Evolutionary conservation across 2,113 vertebrate species (phyloP).

Genomic region (Oncorhynchus tshawytscha): DNA sequence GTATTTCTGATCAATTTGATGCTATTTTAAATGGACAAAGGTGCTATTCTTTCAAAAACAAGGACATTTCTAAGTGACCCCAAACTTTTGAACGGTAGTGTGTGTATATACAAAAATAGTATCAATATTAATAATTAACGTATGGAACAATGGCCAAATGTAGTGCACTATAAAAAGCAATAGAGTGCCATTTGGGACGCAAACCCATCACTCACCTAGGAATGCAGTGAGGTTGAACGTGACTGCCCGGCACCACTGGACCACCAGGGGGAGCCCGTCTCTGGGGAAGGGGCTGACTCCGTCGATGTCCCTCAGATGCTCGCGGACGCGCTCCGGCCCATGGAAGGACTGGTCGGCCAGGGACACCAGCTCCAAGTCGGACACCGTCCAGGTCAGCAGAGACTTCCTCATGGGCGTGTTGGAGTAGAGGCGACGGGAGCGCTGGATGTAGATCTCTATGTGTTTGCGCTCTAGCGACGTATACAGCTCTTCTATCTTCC

Average conservation of each 20-base stretch:
- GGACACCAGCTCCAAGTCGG: constrained; percentile 83
- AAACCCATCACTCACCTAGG: constrained; percentile 77
- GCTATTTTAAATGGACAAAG: too few species aligned
- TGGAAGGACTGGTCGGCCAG: constrained; percentile 88
- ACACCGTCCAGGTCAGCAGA: constrained; percentile 89
- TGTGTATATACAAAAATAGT: too few species aligned
- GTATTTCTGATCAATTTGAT: too few species aligned
- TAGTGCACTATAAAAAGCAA: neutral
- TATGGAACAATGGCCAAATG: neutral
- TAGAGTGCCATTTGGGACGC: neutral
- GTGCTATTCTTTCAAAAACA: too few species aligned
- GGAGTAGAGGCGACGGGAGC: constrained; percentile 89
- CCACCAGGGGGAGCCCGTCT: constrained; percentile 85
- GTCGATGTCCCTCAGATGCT: constrained; percentile 89
- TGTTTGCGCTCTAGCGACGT: constrained; percentile 95
- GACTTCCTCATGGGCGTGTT: constrained; percentile 96
- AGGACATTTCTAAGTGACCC: too few species aligned
- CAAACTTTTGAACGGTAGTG: too few species aligned
- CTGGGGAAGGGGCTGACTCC: constrained; percentile 84
- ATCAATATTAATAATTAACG: too few species aligned
- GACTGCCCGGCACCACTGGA: constrained; percentile 93
- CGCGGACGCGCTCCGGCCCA: constrained; percentile 80
- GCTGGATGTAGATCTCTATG: constrained; percentile 98
- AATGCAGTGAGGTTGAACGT: constrained; percentile 84
- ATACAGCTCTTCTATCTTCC: constrained; percentile 97